A percentile compares a stretch with the other conserved stretches of the same genome.
These are phyloP conservation scores for Tenualosa thibaudeaui DNA, from an alignment of 2,797 vertebrate species.

Conservation along the genomic window DNA sequence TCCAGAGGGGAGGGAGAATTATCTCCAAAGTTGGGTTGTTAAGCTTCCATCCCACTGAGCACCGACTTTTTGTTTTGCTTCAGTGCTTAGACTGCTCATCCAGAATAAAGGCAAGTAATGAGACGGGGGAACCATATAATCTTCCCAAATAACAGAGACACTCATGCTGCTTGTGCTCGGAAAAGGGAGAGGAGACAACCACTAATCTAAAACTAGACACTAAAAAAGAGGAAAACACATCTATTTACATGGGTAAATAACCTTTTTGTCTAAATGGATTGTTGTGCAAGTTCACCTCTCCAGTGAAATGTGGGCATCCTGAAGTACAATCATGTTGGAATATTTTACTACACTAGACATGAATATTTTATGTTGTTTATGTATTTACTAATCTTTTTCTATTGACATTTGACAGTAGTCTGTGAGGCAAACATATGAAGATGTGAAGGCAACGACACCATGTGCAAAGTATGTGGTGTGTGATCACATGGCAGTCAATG, in stretches of 20 bases:
- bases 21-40: not conserved
- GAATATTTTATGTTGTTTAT: not conserved
- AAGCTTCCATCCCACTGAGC: not conserved
- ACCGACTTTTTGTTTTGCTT: constrained; percentile 14
- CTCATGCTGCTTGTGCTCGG: not conserved
- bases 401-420: too few relatives aligned
- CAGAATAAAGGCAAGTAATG: constrained; percentile 22
- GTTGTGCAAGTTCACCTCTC: not conserved
- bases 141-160: constrained; percentile 16
- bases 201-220: constrained; percentile 17
- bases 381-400: too few relatives aligned
- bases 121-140: constrained; percentile 18
- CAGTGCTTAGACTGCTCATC: constrained; percentile 13
- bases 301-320: not conserved
- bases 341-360: not conserved
- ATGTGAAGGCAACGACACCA: too few relatives aligned
- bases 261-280: too few relatives aligned
- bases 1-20: not conserved
- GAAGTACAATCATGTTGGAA: not conserved
- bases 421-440: too few relatives aligned
- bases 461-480: too few relatives aligned
- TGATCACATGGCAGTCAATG: too few relatives aligned
- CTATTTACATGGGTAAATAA: not conserved
- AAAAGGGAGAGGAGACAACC: not conserved
- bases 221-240: constrained; percentile 7